A percentile compares a stretch with the other conserved stretches of the same genome.
Evolutionary conservation across 2,888 invertebrate genomes (phyloP).

Genomic region (Andrena camellia): DNA sequence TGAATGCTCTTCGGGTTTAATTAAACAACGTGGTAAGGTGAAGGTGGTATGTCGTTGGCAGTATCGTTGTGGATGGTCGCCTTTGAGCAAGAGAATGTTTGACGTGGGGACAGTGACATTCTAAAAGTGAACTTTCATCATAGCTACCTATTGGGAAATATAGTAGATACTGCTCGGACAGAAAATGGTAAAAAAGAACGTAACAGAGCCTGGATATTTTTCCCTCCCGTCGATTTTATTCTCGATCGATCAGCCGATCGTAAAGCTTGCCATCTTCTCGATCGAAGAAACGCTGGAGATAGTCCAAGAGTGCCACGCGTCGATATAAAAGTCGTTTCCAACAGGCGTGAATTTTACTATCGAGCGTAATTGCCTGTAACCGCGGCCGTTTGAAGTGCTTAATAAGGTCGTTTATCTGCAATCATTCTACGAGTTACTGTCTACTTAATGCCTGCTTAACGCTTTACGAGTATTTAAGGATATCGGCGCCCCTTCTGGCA

Average conservation of each 20-base stretch:
- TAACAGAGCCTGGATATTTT: too few species aligned
- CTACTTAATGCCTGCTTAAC: conserved; percentile 67
- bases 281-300: conserved; percentile 1
- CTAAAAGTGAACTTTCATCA: not conserved
- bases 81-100: not conserved
- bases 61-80: not conserved
- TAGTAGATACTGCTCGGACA: too few species aligned
- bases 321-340: conserved; percentile 61
- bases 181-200: too few species aligned
- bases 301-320: conserved; percentile 1
- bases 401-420: conserved; percentile 75
- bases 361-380: conserved; percentile 74
- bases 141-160: too few species aligned
- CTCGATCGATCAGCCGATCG: conserved; percentile 5
- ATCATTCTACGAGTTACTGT: conserved; percentile 54
- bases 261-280: conserved; percentile 15
- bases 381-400: conserved; percentile 59
- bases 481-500: conserved; percentile 47
- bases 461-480: conserved; percentile 67
- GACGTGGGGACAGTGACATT: not conserved
- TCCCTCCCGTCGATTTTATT: too few species aligned
- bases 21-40: conserved; percentile 11
- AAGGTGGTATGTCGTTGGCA: not conserved
- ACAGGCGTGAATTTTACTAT: conserved; percentile 66
- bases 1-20: conserved; percentile 7